Evolutionary conservation across 2,797 vertebrate genomes (phyloP).

Genomic region (Mustela erminea): DNA sequence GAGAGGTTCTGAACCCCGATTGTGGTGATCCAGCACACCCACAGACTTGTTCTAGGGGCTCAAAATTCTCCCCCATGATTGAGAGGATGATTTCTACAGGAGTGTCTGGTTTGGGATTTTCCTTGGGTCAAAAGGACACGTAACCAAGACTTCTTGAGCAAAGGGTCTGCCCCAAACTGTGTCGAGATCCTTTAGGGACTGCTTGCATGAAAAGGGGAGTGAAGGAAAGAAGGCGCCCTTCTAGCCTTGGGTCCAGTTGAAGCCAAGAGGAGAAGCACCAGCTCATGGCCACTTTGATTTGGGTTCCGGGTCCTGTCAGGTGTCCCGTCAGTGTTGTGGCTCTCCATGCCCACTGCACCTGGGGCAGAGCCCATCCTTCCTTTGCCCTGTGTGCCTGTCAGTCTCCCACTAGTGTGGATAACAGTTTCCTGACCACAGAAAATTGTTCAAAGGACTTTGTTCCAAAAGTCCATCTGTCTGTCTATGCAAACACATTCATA

Average conservation of each 20-base stretch:
- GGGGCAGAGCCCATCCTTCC: too few relatives aligned
- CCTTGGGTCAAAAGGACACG: not conserved
- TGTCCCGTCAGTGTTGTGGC: accelerated
- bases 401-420: not conserved
- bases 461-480: not conserved
- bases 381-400: too few relatives aligned
- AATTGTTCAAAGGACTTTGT: not conserved
- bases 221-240: accelerated
- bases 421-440: not conserved
- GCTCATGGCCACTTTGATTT: not conserved
- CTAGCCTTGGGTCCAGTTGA: accelerated
- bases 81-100: not conserved
- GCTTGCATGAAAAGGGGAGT: too few relatives aligned
- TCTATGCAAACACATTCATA: too few relatives aligned
- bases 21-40: too few relatives aligned
- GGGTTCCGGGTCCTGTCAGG: not conserved
- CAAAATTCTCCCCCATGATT: not conserved
- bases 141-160: not conserved
- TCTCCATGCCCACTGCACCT: not conserved
- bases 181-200: too few relatives aligned
- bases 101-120: not conserved
- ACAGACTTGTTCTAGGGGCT: too few relatives aligned
- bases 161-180: accelerated
- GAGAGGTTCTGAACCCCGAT: too few relatives aligned
- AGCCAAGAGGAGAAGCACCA: not conserved